These are phyloP conservation scores for Zeuzera pyrina DNA, from an alignment of 2,888 invertebrate species.

Conservation along the genomic window DNA sequence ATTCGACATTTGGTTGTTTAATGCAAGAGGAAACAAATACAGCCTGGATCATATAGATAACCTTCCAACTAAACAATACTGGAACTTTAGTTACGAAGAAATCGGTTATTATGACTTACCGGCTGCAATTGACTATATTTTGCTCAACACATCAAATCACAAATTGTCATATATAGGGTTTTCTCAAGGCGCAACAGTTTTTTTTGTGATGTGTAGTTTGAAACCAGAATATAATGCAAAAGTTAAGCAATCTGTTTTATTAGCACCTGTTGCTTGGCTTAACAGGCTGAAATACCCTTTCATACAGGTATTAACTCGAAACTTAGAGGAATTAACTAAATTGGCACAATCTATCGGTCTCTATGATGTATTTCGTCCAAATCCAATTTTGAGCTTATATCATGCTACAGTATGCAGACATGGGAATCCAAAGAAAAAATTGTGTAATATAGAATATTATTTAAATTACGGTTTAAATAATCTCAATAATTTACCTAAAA, in stretches of 20 bases:
- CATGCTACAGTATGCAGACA: slow-evolving; percentile 38
- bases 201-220: slow-evolving; percentile 48
- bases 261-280: slow-evolving; percentile 53
- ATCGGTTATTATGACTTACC: slow-evolving; percentile 54
- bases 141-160: slow-evolving; percentile 25
- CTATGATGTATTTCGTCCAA: slow-evolving; percentile 41
- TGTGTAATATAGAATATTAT: slow-evolving; percentile 44
- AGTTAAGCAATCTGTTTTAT: slow-evolving; percentile 44
- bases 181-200: slow-evolving; percentile 56
- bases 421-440: slow-evolving; percentile 25
- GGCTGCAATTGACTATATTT: slow-evolving; percentile 46
- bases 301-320: slow-evolving; percentile 31
- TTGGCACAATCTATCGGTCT: slow-evolving; percentile 32
- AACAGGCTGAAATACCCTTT: slow-evolving; percentile 35
- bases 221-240: slow-evolving; percentile 48
- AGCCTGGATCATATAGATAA: slow-evolving; percentile 37
- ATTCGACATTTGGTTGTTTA: slow-evolving; percentile 55
- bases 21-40: slow-evolving; percentile 56
- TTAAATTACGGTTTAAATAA: slow-evolving; percentile 40
- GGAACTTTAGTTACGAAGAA: slow-evolving; percentile 57
- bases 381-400: slow-evolving; percentile 26
- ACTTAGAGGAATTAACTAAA: slow-evolving; percentile 23
- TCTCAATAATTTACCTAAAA: slow-evolving; percentile 32
- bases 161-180: slow-evolving; percentile 53
- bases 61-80: slow-evolving; percentile 35